Evolutionary conservation across 2,797 vertebrate species (phyloP).

Genomic region (Prionace glauca): DNA sequence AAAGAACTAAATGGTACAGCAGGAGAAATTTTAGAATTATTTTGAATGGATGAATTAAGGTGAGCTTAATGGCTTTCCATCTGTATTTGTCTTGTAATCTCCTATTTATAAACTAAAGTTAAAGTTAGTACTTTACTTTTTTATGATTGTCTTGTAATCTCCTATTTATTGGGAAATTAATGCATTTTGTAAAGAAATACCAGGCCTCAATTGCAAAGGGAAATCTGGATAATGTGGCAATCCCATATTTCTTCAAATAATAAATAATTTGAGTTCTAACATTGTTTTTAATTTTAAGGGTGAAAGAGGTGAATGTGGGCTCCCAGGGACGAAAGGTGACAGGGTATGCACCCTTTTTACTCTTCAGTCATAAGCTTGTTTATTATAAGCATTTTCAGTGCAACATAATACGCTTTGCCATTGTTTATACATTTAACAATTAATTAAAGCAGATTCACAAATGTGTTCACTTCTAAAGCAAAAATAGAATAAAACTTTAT

Average conservation of each 20-base stretch:
- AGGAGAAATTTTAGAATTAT: neutral
- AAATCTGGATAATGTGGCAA: neutral
- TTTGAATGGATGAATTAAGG: neutral
- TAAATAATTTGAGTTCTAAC: constrained; percentile 37
- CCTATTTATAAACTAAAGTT: neutral
- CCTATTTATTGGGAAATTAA: neutral
- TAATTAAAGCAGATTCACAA: neutral
- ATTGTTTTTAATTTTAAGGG: constrained; percentile 59
- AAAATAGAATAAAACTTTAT: neutral
- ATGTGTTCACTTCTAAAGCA: neutral
- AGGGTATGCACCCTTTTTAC: constrained; percentile 58
- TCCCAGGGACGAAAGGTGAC: constrained; percentile 84
- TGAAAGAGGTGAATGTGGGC: constrained; percentile 81
- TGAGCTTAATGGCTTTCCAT: neutral
- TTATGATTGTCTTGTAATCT: too few species aligned
- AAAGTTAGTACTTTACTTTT: too few species aligned
- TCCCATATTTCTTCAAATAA: neutral
- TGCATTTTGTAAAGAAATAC: neutral
- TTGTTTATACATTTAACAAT: too few species aligned
- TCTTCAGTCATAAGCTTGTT: neutral
- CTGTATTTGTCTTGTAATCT: neutral
- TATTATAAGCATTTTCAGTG: neutral
- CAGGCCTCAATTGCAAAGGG: neutral
- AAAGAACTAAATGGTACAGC: neutral
- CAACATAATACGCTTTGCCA: neutral